Conservation (phyloP, 2,797 vertebrate species). For the Geotrypetes seraphini region DNA sequence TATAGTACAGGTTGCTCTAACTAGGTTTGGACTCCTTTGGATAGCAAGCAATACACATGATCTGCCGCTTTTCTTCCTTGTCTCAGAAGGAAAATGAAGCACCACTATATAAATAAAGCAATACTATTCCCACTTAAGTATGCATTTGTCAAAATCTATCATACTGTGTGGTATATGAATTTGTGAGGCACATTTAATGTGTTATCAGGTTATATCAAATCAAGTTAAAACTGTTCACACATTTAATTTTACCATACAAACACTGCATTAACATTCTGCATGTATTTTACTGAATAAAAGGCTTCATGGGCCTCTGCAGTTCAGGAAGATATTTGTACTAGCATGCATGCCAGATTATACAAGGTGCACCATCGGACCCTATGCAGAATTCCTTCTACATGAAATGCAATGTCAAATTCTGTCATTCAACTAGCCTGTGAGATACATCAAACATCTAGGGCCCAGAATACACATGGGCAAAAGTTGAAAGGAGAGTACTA, state of each 20-base stretch:
- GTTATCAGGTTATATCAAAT: constrained; percentile 48
- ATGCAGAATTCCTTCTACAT: constrained; percentile 39
- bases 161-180: constrained; percentile 40
- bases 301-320: constrained; percentile 38
- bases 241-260: constrained; percentile 49
- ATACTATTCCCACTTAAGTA: constrained; percentile 42
- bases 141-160: constrained; percentile 38
- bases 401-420: constrained; percentile 35
- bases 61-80: constrained; percentile 31
- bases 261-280: constrained; percentile 46
- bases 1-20: constrained; percentile 20
- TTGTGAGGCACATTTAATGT: constrained; percentile 46
- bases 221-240: constrained; percentile 62
- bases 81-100: constrained; percentile 40
- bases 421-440: constrained; percentile 26
- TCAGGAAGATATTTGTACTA: constrained; percentile 41
- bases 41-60: constrained; percentile 37
- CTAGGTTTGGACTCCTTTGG: constrained; percentile 41
- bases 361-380: constrained; percentile 42
- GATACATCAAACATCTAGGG: constrained; percentile 17
- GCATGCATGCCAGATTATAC: constrained; percentile 46
- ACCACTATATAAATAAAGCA: constrained; percentile 55
- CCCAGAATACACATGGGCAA: no score
- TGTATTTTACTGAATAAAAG: constrained; percentile 45
- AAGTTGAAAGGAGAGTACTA: constrained; percentile 36